phyloP scores from a whole-genome alignment of 2,113 vertebrate species.

The Castor canadensis region DNA sequence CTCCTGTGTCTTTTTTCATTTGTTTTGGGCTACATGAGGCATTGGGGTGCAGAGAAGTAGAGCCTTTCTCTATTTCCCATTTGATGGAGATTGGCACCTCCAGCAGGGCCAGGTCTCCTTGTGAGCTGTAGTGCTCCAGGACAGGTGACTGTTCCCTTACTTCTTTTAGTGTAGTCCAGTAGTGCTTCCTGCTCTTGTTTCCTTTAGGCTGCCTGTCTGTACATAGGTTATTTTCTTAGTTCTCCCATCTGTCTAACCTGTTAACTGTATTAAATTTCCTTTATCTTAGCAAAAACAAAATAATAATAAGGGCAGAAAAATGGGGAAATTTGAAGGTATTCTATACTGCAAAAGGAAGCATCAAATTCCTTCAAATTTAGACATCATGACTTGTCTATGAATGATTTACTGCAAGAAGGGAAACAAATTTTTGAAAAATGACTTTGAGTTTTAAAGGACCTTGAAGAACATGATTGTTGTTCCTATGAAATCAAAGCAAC shows the following conservation, averaged over 20 bases:
- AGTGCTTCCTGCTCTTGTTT: background rate
- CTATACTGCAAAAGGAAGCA: background rate
- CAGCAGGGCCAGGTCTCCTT: background rate
- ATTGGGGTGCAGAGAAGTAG: background rate
- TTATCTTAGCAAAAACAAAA: background rate
- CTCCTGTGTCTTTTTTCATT: background rate
- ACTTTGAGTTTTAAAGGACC: slow-evolving; percentile 14
- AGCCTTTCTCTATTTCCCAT: background rate
- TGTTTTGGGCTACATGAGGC: background rate
- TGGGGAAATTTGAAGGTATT: slow-evolving; percentile 6
- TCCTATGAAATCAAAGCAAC: background rate
- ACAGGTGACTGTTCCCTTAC: rapidly evolving
- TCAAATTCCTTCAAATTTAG: slow-evolving; percentile 34
- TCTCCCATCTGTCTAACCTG: background rate
- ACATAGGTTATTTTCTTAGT: background rate
- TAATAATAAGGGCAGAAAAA: background rate
- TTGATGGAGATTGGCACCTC: background rate
- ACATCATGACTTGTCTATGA: background rate
- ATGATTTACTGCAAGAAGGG: background rate
- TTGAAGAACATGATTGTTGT: background rate
- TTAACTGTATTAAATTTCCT: background rate
- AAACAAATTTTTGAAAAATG: slow-evolving; percentile 39
- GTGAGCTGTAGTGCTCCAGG: too few relatives aligned
- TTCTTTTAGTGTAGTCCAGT: rapidly evolving
- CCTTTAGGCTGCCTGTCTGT: background rate